Percentiles rank a stretch among this genome's conserved stretches.
Conservation (phyloP, 2,888 invertebrate genomes). For the Orchesellides sinensis region DNA sequence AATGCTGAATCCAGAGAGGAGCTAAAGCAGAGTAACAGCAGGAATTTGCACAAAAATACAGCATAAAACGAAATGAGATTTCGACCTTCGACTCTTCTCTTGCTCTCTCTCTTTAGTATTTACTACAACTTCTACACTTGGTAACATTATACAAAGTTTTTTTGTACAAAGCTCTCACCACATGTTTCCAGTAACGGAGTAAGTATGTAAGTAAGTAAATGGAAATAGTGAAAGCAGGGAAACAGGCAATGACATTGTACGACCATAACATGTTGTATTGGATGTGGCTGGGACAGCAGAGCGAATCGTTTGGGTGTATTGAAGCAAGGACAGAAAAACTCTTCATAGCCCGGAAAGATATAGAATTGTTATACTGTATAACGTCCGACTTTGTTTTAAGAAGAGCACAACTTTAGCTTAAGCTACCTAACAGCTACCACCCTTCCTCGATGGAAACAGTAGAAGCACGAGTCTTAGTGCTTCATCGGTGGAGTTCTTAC, state of each 20-base stretch:
- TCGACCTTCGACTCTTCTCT: slow-evolving; percentile 3
- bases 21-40: too few species aligned
- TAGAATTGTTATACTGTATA: too few species aligned
- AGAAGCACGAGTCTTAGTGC: neutral
- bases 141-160: neutral
- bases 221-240: neutral
- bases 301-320: too few species aligned
- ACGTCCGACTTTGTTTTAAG: slow-evolving; percentile 2
- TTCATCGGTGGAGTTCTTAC: too few species aligned
- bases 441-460: neutral
- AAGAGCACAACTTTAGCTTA: neutral
- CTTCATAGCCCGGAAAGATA: too few species aligned
- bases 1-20: too few species aligned
- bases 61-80: neutral
- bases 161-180: neutral
- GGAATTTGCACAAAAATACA: too few species aligned
- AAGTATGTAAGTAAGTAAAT: neutral
- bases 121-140: neutral
- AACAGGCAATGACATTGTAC: neutral
- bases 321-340: too few species aligned
- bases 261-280: neutral
- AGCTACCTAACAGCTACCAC: neutral
- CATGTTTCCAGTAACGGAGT: neutral
- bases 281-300: neutral
- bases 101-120: neutral